A percentile compares a stretch with the other conserved stretches of the same genome.
These are phyloP conservation scores for Pseudobourletiella spinata DNA, from an alignment of 1,140 invertebrate genomes.

Conservation along the genomic window DNA sequence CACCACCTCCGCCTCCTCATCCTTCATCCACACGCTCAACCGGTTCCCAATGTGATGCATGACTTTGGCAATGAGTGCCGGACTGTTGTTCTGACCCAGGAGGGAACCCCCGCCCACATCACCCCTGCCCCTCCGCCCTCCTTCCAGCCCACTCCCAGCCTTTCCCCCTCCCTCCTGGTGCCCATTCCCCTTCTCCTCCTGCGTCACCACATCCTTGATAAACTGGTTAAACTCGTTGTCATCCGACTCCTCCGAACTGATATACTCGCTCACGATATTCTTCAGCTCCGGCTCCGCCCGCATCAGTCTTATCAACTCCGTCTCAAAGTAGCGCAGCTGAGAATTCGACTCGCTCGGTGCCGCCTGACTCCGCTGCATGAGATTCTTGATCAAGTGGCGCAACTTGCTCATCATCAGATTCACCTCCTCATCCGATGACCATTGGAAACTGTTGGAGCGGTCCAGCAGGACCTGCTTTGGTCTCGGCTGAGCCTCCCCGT, in stretches of 20 bases:
- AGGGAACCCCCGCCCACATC: not conserved
- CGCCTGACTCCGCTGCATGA: constrained; percentile 51
- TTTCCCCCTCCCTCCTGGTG: not conserved
- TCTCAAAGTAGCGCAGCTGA: constrained; percentile 34
- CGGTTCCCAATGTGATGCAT: constrained; percentile 84
- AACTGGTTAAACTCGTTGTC: constrained; percentile 55
- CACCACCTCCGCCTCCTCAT: constrained; percentile 42
- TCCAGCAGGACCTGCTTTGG: constrained; percentile 19
- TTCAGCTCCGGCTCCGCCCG: constrained; percentile 84
- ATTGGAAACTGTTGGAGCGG: constrained; percentile 39
- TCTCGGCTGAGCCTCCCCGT: not conserved
- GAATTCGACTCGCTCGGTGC: constrained; percentile 40
- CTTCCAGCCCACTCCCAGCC: not conserved
- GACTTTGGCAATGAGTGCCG: constrained; percentile 78
- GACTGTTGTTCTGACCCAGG: constrained; percentile 55
- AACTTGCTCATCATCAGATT: constrained; percentile 92
- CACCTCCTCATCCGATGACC: constrained; percentile 86
- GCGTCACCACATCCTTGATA: constrained; percentile 7
- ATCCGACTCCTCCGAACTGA: constrained; percentile 82
- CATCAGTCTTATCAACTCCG: constrained; percentile 78
- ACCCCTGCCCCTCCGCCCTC: not conserved
- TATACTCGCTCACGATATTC: constrained; percentile 74
- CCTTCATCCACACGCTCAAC: constrained; percentile 84
- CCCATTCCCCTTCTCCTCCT: constrained; percentile 44
- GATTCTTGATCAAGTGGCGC: constrained; percentile 80